Evolutionary conservation across 2,113 vertebrate species (phyloP).

Genomic region (Erythrocercus mccallii): DNA sequence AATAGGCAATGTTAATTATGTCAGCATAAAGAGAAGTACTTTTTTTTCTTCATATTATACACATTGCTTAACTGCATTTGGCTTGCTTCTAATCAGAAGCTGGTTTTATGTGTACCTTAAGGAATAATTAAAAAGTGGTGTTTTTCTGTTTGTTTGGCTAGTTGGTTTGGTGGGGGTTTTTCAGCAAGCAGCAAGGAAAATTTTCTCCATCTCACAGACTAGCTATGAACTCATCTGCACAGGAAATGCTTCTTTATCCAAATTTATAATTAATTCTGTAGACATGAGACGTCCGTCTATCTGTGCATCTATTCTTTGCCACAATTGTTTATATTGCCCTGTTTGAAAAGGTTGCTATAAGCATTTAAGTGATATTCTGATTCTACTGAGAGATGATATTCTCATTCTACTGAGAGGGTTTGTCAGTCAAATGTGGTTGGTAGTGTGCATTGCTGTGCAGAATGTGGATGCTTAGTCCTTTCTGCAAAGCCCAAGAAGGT

Average conservation of each 20-base stretch:
- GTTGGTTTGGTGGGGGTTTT: neutral
- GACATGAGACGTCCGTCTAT: neutral
- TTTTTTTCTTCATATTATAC: neutral
- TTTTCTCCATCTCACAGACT: neutral
- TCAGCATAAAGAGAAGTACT: neutral
- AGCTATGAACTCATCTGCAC: neutral
- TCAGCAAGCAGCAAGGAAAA: neutral
- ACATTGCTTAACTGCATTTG: neutral
- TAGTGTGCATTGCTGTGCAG: neutral
- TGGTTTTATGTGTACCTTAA: neutral
- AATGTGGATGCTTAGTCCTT: neutral
- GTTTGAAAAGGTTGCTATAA: neutral
- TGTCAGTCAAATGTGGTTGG: neutral
- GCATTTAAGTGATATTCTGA: neutral
- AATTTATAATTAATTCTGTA: neutral
- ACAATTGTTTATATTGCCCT: neutral
- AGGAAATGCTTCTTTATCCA: neutral
- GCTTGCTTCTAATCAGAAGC: neutral
- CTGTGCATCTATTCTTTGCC: neutral
- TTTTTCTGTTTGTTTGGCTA: neutral
- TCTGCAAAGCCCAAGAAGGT: neutral
- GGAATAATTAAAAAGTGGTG: neutral
- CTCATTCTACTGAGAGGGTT: neutral
- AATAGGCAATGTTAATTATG: slow-evolving; percentile 11
- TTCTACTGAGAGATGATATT: neutral